Percentiles rank a stretch among this genome's conserved stretches.
These are phyloP conservation scores for Vidua chalybeata DNA, from an alignment of 2,113 vertebrate species.

Conservation along the genomic window DNA sequence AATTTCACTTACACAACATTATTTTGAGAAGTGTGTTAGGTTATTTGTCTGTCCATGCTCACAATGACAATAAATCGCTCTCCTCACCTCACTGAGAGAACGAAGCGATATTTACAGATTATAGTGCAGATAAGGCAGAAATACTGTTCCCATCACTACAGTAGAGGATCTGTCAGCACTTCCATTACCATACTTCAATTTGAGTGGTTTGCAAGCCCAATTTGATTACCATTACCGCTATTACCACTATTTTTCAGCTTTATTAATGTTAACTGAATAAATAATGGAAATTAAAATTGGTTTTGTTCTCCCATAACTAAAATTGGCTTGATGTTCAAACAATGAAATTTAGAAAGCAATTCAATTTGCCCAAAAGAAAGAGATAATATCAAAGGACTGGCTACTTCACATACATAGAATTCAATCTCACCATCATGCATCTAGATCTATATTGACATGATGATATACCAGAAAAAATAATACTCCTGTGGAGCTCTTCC, in stretches of 20 bases:
- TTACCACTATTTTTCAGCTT: conserved; percentile 32
- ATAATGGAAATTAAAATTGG: not conserved
- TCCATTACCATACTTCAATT: conserved; percentile 11
- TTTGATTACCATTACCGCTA: conserved; percentile 25
- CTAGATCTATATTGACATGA: not conserved
- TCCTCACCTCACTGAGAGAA: not conserved
- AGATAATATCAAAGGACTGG: not conserved
- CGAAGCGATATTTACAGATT: not conserved
- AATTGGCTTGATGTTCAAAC: conserved; percentile 17
- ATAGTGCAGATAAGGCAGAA: not conserved
- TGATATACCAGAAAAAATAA: not conserved
- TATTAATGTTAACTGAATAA: conserved; percentile 49
- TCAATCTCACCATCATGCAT: not conserved
- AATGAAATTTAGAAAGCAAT: not conserved
- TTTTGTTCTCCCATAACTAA: conserved; percentile 30
- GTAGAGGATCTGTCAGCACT: conserved; percentile 35
- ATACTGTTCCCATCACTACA: conserved; percentile 11
- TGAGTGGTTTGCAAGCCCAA: not conserved
- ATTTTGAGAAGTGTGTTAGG: not conserved
- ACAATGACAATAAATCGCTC: conserved; percentile 1
- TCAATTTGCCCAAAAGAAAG: not conserved
- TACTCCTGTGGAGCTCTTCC: not conserved
- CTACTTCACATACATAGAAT: not conserved
- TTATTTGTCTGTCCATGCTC: not conserved
- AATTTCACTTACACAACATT: not conserved